A percentile compares a stretch with the other conserved stretches of the same genome.
phyloP scores from a whole-genome alignment of 2,888 invertebrate genomes.

The Himalopsyche anomala region DNA sequence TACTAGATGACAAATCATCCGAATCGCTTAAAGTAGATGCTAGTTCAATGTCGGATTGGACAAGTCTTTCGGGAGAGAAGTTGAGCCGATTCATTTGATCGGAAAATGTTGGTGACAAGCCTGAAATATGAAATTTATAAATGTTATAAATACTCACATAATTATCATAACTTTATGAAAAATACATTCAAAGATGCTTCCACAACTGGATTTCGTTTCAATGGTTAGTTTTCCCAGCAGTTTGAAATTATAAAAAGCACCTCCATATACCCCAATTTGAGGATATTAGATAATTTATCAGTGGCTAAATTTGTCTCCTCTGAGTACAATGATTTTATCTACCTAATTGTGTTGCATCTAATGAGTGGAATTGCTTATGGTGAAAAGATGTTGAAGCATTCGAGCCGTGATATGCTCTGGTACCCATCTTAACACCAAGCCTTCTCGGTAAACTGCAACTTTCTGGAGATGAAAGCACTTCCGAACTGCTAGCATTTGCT shows the following conservation, averaged over 20 bases:
- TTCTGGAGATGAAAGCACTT: slow-evolving; percentile 75
- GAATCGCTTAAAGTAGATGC: slow-evolving; percentile 74
- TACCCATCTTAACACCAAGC: slow-evolving; percentile 86
- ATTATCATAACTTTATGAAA: too few species aligned
- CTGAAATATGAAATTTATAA: slow-evolving; percentile 45
- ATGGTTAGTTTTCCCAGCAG: too few species aligned
- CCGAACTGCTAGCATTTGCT: slow-evolving; percentile 67
- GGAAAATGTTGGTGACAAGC: slow-evolving; percentile 56
- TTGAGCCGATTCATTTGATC: slow-evolving; percentile 62
- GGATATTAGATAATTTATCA: neutral
- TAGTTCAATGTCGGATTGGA: slow-evolving; percentile 71
- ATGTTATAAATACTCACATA: neutral
- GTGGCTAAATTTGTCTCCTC: neutral
- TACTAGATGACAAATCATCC: slow-evolving; percentile 72
- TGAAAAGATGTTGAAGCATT: slow-evolving; percentile 68
- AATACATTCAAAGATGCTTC: too few species aligned
- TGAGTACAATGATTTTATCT: neutral
- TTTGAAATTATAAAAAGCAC: neutral
- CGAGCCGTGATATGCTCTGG: slow-evolving; percentile 79
- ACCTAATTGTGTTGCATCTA: slow-evolving; percentile 66
- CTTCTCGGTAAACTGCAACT: slow-evolving; percentile 77
- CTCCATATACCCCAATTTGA: neutral
- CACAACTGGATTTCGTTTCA: too few species aligned
- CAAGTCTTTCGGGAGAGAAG: slow-evolving; percentile 63
- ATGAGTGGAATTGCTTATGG: slow-evolving; percentile 68